Conservation (phyloP, 1,140 invertebrate genomes). For the Littorina saxatilis region DNA sequence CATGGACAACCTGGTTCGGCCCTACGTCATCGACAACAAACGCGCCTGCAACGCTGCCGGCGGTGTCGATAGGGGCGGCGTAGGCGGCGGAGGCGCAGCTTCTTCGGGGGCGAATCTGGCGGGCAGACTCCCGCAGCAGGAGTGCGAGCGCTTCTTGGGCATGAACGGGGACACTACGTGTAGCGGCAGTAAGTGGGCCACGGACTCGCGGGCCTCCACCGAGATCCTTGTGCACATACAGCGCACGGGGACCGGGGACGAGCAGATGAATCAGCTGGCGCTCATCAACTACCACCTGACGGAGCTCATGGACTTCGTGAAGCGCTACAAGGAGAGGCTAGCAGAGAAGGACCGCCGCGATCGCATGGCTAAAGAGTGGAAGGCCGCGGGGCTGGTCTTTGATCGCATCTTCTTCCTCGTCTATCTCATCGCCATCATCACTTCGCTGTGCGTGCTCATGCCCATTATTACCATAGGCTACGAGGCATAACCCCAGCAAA, state of each 20-base stretch:
- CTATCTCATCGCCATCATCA: constrained; percentile 72
- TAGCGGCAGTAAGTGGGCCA: constrained; percentile 49
- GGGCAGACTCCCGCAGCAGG: constrained; percentile 22
- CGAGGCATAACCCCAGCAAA: not conserved
- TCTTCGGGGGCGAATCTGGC: constrained; percentile 16
- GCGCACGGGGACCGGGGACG: constrained; percentile 45
- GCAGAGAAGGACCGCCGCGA: constrained; percentile 72
- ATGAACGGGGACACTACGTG: constrained; percentile 53
- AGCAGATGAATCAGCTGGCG: constrained; percentile 58
- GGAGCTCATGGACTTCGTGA: constrained; percentile 71
- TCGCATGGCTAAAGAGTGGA: constrained; percentile 74
- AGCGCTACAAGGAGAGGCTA: constrained; percentile 64
- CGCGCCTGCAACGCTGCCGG: constrained; percentile 38
- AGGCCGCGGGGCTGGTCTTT: constrained; percentile 73
- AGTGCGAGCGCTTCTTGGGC: constrained; percentile 50
- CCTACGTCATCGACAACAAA: constrained; percentile 57
- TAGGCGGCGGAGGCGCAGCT: constrained; percentile 38
- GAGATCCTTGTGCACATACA: constrained; percentile 50
- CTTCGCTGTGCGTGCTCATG: constrained; percentile 73
- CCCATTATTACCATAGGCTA: constrained; percentile 58
- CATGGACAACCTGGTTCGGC: constrained; percentile 69
- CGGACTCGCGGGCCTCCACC: constrained; percentile 59
- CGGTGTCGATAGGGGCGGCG: constrained; percentile 20
- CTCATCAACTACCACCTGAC: constrained; percentile 70
- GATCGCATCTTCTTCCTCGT: constrained; percentile 75